Base-by-base conservation (phyloP, 37 sponge, comb jelly and placozoan genomes). In the Hormiphora californensis region DNA sequence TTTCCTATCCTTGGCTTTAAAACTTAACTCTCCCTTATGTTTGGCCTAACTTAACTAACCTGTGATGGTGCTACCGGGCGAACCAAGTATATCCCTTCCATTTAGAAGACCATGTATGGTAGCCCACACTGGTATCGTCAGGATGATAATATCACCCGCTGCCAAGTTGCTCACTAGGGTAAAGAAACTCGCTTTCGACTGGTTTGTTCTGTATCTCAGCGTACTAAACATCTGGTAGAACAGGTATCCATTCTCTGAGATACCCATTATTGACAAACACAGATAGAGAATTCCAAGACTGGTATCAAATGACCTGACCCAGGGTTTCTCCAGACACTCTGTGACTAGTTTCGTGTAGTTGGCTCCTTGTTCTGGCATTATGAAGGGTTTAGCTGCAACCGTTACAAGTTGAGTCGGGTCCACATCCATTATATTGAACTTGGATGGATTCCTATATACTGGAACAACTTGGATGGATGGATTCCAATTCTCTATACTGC, bases 51-150 rank as follows among this genome's bases (percentile, higher is more conserved):
- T n/a, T n/a, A n/a, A n/a, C n/a, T n/a, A n/a, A 65, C 68, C 68
- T 65, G 38, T 65, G 7, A 65, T 9, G 1, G 68, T 15, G 43
- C 43, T 17, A 4, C 81, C 81, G 1, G 41, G 81, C 5, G 8
- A n/a, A n/a, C 43, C 15, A 3, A 34, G 5, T 4, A 65, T 65
- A 34, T 5, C 7, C 35, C 81, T 73, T 5, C 43, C 46, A 40
- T 73, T 73, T 22, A 73, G 43, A 9, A 73, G 81, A n/a, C 81
- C 81, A 40, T 32, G 44, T 40, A 73, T 73, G 21, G 81, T 25
- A 40, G 23, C 8, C 81, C 81, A 73, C 0, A 73, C 8, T 39
- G 81, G 81, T 0, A 73, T 23, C 3, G 81, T 73, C 9, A 73
- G 44, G 8, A 73, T 73, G 12, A 73, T 2, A 0, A 73, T 73